Conservation (phyloP, 1,140 invertebrate genomes). For the Nasonia longicornis region DNA sequence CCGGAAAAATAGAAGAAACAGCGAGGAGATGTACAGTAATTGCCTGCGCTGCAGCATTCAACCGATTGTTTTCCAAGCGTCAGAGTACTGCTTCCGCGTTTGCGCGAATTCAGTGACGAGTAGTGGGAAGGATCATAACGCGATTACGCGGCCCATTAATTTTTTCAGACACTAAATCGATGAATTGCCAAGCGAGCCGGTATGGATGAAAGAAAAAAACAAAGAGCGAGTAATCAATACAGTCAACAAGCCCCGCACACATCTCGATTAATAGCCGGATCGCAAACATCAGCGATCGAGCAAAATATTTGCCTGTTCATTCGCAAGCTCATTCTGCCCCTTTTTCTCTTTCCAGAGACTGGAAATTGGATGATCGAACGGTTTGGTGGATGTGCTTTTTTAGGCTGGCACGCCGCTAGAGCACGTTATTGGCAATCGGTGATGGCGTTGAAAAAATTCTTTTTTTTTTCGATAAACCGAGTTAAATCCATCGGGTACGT, state of each 20-base stretch:
- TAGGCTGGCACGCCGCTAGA: too few species aligned
- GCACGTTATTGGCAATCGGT: too few species aligned
- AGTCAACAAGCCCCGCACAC: background rate
- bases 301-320: background rate
- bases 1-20: background rate
- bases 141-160: constrained; percentile 8
- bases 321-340: too few species aligned
- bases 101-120: background rate
- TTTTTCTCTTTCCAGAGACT: background rate
- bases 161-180: constrained; percentile 6
- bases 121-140: constrained; percentile 8
- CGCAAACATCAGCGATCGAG: background rate
- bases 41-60: background rate
- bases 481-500: too few species aligned
- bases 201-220: background rate
- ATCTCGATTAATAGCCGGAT: background rate
- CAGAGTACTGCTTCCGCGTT: background rate
- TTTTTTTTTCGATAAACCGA: too few species aligned
- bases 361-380: background rate
- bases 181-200: background rate
- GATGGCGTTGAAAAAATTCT: too few species aligned
- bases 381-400: too few species aligned
- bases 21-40: background rate
- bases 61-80: background rate
- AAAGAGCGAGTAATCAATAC: background rate